Conservation (phyloP, 2,113 vertebrate species). For the Indri indri region DNA sequence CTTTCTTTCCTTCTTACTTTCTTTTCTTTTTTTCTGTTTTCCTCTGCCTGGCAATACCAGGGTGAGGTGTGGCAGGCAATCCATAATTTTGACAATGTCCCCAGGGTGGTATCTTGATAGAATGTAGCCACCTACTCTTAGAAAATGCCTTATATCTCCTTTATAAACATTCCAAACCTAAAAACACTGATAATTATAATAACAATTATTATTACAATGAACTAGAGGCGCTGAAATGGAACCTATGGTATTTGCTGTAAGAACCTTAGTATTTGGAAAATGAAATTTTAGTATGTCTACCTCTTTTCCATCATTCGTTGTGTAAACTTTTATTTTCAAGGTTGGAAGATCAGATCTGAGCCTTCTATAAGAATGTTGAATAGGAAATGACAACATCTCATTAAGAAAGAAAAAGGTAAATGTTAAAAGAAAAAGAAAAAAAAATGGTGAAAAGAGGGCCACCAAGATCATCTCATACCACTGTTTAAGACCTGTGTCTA, state of each 20-base stretch:
- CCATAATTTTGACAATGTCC: neutral
- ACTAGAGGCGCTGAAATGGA: neutral
- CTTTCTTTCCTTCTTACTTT: neutral
- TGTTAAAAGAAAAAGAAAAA: neutral
- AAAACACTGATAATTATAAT: neutral
- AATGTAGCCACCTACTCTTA: neutral
- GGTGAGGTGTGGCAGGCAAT: neutral
- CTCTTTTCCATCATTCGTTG: neutral
- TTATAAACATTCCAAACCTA: neutral
- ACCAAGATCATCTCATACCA: neutral
- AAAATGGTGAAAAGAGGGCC: neutral
- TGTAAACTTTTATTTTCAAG: neutral
- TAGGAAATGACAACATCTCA: neutral
- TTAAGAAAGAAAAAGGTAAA: conserved; percentile 7
- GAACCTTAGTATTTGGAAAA: neutral
- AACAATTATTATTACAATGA: neutral
- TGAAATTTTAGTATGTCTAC: neutral
- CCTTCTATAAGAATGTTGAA: neutral
- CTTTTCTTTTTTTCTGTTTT: neutral
- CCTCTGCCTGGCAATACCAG: neutral
- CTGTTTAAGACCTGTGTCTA: neutral
- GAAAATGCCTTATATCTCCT: neutral
- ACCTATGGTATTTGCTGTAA: neutral
- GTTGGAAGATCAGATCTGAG: neutral
- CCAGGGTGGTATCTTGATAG: neutral